These are phyloP conservation scores for Prunella strophiata DNA, from an alignment of 2,797 vertebrate species.

Conservation along the genomic window DNA sequence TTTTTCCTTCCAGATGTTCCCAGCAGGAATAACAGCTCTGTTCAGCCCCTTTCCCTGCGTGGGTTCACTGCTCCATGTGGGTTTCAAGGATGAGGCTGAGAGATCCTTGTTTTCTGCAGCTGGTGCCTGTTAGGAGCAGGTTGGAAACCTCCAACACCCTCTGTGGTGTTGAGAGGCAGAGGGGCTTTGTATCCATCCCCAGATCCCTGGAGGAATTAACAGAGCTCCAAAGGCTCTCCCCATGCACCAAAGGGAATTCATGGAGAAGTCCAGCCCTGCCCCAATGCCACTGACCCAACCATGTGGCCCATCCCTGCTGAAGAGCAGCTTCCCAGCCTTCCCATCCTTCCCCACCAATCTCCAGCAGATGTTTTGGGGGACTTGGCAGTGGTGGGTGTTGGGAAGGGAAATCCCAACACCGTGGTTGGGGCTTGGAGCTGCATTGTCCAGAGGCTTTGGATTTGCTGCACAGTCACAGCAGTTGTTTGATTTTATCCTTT, in stretches of 20 bases:
- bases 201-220: not conserved
- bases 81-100: not conserved
- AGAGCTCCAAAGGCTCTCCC: not conserved
- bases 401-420: rapidly evolving
- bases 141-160: not conserved
- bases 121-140: rapidly evolving
- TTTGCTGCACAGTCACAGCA: rapidly evolving
- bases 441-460: not conserved
- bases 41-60: not conserved
- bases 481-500: not conserved
- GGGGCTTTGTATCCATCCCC: not conserved
- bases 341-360: not conserved
- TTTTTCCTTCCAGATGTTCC: not conserved
- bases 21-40: rapidly evolving
- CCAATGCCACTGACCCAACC: rapidly evolving
- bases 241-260: rapidly evolving
- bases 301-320: rapidly evolving
- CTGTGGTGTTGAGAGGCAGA: not conserved
- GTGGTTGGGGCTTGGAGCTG: not conserved
- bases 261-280: not conserved
- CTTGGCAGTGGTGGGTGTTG: not conserved
- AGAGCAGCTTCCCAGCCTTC: not conserved
- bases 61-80: rapidly evolving
- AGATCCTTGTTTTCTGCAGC: not conserved
- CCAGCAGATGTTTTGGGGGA: not conserved